These are phyloP conservation scores for Metridium senile DNA, from an alignment of 92 coral and sea anemone species.

Conservation along the genomic window DNA sequence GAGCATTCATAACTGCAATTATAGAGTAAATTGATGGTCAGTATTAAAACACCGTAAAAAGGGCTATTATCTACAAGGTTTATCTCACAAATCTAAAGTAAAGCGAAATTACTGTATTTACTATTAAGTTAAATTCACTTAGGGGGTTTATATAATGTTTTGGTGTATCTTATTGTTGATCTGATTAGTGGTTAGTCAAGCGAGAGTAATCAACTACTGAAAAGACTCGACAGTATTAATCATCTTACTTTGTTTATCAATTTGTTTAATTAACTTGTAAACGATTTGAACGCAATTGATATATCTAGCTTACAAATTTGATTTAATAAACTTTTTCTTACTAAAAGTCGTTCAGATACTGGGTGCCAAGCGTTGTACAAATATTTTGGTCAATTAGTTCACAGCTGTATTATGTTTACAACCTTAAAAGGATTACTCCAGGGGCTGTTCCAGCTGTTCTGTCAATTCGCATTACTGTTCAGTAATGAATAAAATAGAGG, in stretches of 20 bases:
- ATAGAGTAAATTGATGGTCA: not conserved
- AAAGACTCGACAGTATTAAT: not conserved
- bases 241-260: slow-evolving; percentile 12
- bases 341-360: not conserved
- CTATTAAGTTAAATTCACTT: slow-evolving; percentile 3
- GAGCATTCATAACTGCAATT: slow-evolving; percentile 1
- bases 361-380: not conserved
- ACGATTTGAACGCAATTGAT: not conserved
- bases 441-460: not conserved
- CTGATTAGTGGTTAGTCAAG: slow-evolving; percentile 5
- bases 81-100: too few species aligned
- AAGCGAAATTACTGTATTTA: not conserved
- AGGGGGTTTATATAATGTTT: not conserved
- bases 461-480: too few species aligned
- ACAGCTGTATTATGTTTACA: not conserved
- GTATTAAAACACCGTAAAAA: too few species aligned
- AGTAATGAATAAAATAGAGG: too few species aligned
- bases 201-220: not conserved
- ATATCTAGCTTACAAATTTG: not conserved
- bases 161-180: not conserved
- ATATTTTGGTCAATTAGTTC: not conserved
- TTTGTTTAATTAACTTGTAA: slow-evolving; percentile 15
- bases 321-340: too few species aligned
- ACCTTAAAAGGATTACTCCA: not conserved
- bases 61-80: too few species aligned